Percentiles rank a stretch among this genome's conserved stretches.
phyloP scores from a whole-genome alignment of 2,888 invertebrate genomes.

The Homarus gammarus region DNA sequence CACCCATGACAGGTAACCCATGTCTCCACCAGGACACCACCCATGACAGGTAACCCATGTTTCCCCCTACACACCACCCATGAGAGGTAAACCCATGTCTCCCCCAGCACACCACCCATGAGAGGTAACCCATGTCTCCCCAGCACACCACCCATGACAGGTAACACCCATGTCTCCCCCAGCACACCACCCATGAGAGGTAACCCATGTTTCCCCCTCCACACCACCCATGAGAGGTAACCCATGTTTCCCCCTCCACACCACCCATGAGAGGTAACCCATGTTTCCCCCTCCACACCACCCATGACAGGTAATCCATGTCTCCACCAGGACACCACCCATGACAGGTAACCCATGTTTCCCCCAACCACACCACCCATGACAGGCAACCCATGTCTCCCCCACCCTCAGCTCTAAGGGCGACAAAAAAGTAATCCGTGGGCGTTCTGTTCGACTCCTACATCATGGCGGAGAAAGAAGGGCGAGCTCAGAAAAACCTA shows the following conservation, averaged over 20 bases:
- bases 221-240: background rate
- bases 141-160: too few species aligned
- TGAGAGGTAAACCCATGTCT: constrained; percentile 10
- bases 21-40: background rate
- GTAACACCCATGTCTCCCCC: too few species aligned
- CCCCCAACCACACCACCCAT: background rate
- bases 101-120: background rate
- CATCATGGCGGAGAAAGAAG: constrained; percentile 60
- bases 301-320: background rate
- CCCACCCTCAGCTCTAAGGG: background rate
- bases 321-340: background rate
- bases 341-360: constrained; percentile 10
- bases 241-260: background rate
- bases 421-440: constrained; percentile 13
- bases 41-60: background rate
- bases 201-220: too few species aligned
- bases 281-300: background rate
- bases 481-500: constrained; percentile 40
- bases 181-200: too few species aligned
- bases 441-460: constrained; percentile 64
- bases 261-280: too few species aligned
- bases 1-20: background rate
- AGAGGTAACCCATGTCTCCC: background rate
- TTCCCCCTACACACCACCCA: background rate
- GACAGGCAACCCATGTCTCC: constrained; percentile 5